Evolutionary conservation across 2,888 invertebrate genomes (phyloP), one percentile per base, ranked within the genome.

Genomic region (Pasiphila rectangulata): DNA sequence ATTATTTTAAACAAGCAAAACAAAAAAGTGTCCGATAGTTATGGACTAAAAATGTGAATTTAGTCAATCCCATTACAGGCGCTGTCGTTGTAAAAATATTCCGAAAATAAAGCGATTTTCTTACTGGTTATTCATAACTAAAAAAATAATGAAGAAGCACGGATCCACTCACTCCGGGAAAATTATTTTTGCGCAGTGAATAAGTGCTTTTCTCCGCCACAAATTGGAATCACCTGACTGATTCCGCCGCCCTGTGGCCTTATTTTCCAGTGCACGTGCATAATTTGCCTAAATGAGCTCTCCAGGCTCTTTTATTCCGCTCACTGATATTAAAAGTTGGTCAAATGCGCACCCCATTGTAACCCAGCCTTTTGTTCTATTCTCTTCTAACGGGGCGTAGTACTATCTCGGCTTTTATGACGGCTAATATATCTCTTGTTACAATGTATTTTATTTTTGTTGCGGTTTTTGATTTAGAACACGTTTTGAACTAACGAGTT

Each of bases 211-310:
- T n/a, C n/a, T n/a, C n/a, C 23, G 23, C 10, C 9, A 24, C 23
- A 24, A 29, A 21, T 34, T 25, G 16, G 27, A 13, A 19, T 7
- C 9, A 1, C 12, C 13, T 0, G 13, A 30, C 29, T 51, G 27
- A 16, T 23, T 29, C 6, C 1, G 1, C 3, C n/a, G 12, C 13
- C 17, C 46, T 46, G 35, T 46, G 49, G 1, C 19, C 30, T 37
- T 41, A 43, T 53, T 74, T 70, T 67, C 64, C 61, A 62, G 58
- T 69, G 71, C 72, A 72, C 69, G 67, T 66, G 72, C 70, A 74
- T 79, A 79, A 76, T 80, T 79, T 75, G 68, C 65, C 74, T 72
- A 79, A 80, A 80, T 79, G 79, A 80, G 78, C 75, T 68, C 69
- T 60, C 66, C 54, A 56, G 67, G 67, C 68, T 61, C 69, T 66